Conservation (phyloP, 2,888 invertebrate genomes). For the Dorcus parallelipipedus region DNA sequence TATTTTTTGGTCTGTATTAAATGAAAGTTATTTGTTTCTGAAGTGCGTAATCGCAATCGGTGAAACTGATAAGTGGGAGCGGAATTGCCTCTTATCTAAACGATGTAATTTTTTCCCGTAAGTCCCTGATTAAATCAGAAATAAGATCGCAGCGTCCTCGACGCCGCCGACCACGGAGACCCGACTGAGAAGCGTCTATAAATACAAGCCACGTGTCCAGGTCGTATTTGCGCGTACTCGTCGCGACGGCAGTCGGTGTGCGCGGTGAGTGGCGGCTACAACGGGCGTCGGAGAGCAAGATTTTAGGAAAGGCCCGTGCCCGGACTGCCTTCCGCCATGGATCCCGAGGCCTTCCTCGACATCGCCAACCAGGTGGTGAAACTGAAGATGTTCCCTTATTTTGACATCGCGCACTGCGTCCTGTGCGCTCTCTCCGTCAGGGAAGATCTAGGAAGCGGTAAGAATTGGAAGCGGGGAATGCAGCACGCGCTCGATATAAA, state of each 20-base stretch:
- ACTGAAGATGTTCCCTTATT: slow-evolving; percentile 99
- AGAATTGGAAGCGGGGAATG: slow-evolving; percentile 36
- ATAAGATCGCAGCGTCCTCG: no score
- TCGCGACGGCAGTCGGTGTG: neutral
- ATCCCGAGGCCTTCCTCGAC: slow-evolving; percentile 95
- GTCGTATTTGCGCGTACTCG: no score
- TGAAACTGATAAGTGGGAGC: no score
- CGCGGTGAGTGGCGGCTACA: neutral
- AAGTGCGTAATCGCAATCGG: no score
- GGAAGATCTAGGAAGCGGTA: slow-evolving; percentile 91
- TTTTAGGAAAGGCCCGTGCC: neutral
- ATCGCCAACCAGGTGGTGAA: slow-evolving; percentile 98
- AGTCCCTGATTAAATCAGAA: no score
- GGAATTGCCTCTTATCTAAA: no score
- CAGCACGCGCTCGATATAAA: neutral
- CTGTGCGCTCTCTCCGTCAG: slow-evolving; percentile 91
- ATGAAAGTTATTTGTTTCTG: no score
- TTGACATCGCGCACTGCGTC: slow-evolving; percentile 96
- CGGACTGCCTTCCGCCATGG: slow-evolving; percentile 57
- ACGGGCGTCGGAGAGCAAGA: neutral
- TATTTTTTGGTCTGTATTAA: no score
- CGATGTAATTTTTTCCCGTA: no score
- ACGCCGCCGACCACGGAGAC: no score
- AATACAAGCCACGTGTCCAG: no score
- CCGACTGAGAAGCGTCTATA: no score